Base-by-base conservation (phyloP, 2,888 invertebrate species). In the Stenoptilia bipunctidactyla region DNA sequence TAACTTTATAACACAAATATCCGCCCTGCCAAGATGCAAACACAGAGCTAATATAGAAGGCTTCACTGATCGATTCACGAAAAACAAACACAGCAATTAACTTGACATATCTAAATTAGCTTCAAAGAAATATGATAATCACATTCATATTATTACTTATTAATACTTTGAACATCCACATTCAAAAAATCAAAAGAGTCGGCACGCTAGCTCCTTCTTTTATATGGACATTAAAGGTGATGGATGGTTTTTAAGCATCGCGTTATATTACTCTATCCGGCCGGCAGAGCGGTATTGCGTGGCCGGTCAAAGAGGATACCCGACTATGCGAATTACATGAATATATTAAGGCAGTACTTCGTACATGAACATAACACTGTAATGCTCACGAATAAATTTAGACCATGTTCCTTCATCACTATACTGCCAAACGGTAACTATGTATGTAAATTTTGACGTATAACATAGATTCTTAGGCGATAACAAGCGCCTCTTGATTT, bases 291-390 rank as follows among this genome's bases (percentile, higher is more conserved):
- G 75, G 77, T 66, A 76, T 79, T 76, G 83, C 83, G 83, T 82
- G 82, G 82, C 68, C 66, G 77, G 83, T 83, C 83, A 83, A 83
- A 83, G 82, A 80, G 80, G 80, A 82, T 76, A 69, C 73, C 10
- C 77, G 72, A 77, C 72, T 74, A 80, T 76, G 80, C 75, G 83
- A 82, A 82, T 83, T 82, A 82, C 82, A 80, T 82, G 83, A 83
- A 83, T 83, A 83, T 77, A 82, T 83, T 83, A 83, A 75, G 74
- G 76, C 71, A 71, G 71, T 61, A 72, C 64, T 71, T 70, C 68
- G 65, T 77, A 73, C 70, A 76, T 71, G 77, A 20, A 20, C 20
- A 20, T 75, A 73, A 75, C 71, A 74, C 66, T 71, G 80, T 80
- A 79, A 80, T 83, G 76, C 72, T 75, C 70, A 76, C 74, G 77